Evolutionary conservation across 2,888 invertebrate genomes (phyloP).

Genomic region (Acrocyrtus sp.): DNA sequence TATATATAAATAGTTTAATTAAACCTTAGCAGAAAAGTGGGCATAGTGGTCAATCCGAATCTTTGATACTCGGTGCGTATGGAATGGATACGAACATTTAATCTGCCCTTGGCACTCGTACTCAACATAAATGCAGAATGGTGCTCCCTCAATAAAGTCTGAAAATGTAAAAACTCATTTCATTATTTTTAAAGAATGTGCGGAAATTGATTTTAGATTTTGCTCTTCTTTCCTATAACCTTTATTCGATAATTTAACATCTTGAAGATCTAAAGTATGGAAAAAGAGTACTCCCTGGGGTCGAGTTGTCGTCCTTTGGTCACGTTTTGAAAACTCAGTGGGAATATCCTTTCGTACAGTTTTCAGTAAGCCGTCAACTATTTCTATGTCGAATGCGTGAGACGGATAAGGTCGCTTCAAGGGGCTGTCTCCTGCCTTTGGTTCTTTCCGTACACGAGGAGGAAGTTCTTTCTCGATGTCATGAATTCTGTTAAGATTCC

Average conservation of each 20-base stretch:
- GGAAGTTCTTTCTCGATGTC: slow-evolving; percentile 39
- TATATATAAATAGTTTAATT: neutral
- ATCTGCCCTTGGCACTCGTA: slow-evolving; percentile 45
- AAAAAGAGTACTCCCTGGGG: slow-evolving; percentile 53
- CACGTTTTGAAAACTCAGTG: slow-evolving; percentile 26
- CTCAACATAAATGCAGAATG: slow-evolving; percentile 47
- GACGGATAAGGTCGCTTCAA: slow-evolving; percentile 42
- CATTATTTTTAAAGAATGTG: neutral
- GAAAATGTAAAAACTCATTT: neutral
- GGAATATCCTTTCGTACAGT: slow-evolving; percentile 15
- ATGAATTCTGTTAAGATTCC: slow-evolving; percentile 5
- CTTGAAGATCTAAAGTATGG: slow-evolving; percentile 50
- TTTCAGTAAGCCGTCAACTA: slow-evolving; percentile 21
- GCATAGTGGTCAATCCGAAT: slow-evolving; percentile 54
- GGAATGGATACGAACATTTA: slow-evolving; percentile 47
- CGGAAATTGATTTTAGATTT: too few relatives aligned
- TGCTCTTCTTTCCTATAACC: slow-evolving; percentile 13
- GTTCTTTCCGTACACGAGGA: slow-evolving; percentile 29
- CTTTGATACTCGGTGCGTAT: slow-evolving; percentile 13
- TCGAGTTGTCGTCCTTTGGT: slow-evolving; percentile 34
- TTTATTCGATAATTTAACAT: slow-evolving; percentile 31
- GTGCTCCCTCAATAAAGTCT: slow-evolving; percentile 42
- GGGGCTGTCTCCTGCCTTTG: slow-evolving; percentile 43
- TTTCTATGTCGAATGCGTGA: slow-evolving; percentile 24
- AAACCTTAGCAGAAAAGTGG: slow-evolving; percentile 48